Conservation (phyloP, 1,140 invertebrate species). For the Macrobrachium nipponense region DNA sequence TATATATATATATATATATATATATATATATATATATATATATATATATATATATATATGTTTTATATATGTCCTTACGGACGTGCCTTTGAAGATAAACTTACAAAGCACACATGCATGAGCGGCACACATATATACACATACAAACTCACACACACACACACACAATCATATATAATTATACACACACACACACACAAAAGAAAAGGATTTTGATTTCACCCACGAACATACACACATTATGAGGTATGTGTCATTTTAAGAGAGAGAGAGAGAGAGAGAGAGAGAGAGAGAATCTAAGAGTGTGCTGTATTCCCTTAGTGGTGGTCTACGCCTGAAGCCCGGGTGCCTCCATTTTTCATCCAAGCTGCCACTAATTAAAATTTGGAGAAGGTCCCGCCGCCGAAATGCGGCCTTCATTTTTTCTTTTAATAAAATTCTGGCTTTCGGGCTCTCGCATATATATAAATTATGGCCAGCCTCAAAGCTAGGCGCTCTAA, state of each 20-base stretch:
- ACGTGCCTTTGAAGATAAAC: too few species aligned
- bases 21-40: conserved; percentile 28
- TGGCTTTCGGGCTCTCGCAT: conserved; percentile 37
- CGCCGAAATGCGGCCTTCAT: conserved; percentile 56
- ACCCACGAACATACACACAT: too few species aligned
- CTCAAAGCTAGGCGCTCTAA: too few species aligned
- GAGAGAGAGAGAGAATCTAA: conserved; percentile 43
- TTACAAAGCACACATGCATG: too few species aligned
- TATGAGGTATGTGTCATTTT: neutral
- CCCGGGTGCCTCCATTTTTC: conserved; percentile 48
- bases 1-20: conserved; percentile 14
- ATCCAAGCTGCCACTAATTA: conserved; percentile 51
- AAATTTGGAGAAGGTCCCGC: conserved; percentile 56
- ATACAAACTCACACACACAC: neutral
- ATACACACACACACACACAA: too few species aligned
- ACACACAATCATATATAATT: too few species aligned
- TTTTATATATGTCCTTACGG: neutral
- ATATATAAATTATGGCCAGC: conserved; percentile 24
- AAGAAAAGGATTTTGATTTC: too few species aligned
- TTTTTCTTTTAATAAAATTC: conserved; percentile 47
- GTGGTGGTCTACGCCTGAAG: conserved; percentile 15
- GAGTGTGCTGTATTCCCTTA: conserved; percentile 27
- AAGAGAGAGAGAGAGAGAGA: conserved; percentile 48
- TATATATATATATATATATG: conserved; percentile 35
- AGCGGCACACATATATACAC: conserved; percentile 17